These are phyloP conservation scores for Poecile montanus DNA, from an alignment of 2,797 vertebrate species.

Conservation along the genomic window DNA sequence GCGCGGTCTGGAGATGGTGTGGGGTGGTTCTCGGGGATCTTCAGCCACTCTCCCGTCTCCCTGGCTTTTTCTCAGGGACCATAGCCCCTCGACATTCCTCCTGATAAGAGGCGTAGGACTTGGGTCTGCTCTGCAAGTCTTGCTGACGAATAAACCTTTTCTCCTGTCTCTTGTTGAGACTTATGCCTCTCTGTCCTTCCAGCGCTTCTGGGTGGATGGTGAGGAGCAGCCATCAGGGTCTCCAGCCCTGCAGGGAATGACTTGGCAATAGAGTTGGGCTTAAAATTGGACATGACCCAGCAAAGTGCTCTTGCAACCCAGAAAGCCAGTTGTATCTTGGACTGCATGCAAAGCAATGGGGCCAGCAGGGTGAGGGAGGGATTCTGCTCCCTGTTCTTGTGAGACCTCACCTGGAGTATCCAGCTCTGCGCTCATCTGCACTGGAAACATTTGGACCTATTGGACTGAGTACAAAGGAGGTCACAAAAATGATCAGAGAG, in stretches of 20 bases:
- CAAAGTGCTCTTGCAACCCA: accelerated
- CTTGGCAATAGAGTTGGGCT: accelerated
- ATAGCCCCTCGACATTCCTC: accelerated
- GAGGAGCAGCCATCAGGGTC: neutral
- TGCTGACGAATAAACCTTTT: neutral
- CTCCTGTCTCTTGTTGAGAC: neutral
- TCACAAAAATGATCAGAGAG: accelerated
- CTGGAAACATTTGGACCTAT: accelerated
- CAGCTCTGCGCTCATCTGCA: neutral
- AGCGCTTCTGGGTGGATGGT: neutral
- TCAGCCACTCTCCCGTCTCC: neutral
- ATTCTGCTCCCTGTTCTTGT: neutral
- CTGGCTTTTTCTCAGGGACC: neutral
- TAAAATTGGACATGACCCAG: accelerated
- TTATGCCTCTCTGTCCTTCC: neutral
- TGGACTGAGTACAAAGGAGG: neutral
- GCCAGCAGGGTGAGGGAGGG: accelerated
- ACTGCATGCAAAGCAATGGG: neutral
- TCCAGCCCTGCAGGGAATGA: neutral
- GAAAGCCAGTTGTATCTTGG: accelerated
- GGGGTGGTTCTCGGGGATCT: neutral
- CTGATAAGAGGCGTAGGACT: accelerated
- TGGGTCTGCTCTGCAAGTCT: neutral
- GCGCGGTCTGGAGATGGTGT: accelerated
- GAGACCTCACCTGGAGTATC: neutral